Evolutionary conservation across 1,140 invertebrate genomes (phyloP).

Genomic region (Colletes latitarsis): DNA sequence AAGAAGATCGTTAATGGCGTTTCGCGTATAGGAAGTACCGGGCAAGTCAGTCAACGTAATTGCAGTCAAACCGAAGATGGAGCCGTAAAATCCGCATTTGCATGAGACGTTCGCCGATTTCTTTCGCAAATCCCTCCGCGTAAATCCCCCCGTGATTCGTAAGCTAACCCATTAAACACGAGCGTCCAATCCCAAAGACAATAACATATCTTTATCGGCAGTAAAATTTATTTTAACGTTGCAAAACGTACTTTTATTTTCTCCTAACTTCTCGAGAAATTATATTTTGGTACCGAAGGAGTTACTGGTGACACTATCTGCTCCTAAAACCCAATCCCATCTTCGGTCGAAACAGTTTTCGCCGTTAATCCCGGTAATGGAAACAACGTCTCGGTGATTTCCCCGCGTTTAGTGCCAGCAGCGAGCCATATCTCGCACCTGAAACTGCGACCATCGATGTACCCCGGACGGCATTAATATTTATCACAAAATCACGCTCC

Average conservation of each 20-base stretch:
- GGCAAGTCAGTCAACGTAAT: conserved; percentile 5
- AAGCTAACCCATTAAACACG: too few relatives aligned
- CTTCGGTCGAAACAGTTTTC: conserved; percentile 12
- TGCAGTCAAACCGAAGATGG: background rate
- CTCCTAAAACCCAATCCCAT: background rate
- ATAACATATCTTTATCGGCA: too few relatives aligned
- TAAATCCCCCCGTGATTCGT: too few relatives aligned
- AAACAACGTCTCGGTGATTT: conserved; percentile 31
- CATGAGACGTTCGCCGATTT: background rate
- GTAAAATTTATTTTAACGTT: too few relatives aligned
- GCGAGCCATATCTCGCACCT: conserved; percentile 19
- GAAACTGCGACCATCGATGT: conserved; percentile 5
- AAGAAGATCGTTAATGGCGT: conserved; percentile 38
- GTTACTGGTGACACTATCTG: too few relatives aligned
- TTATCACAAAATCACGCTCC: conserved; percentile 62
- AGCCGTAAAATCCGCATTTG: background rate
- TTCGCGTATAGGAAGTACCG: background rate
- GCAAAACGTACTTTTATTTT: too few relatives aligned
- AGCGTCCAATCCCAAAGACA: too few relatives aligned
- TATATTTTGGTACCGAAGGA: too few relatives aligned
- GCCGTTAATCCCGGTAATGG: conserved; percentile 44
- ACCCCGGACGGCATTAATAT: conserved; percentile 48
- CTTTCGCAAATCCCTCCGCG: background rate
- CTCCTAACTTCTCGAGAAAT: too few relatives aligned
- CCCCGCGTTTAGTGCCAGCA: conserved; percentile 3